These are phyloP conservation scores for Grus americana DNA, from an alignment of 2,113 vertebrate genomes.

Conservation along the genomic window DNA sequence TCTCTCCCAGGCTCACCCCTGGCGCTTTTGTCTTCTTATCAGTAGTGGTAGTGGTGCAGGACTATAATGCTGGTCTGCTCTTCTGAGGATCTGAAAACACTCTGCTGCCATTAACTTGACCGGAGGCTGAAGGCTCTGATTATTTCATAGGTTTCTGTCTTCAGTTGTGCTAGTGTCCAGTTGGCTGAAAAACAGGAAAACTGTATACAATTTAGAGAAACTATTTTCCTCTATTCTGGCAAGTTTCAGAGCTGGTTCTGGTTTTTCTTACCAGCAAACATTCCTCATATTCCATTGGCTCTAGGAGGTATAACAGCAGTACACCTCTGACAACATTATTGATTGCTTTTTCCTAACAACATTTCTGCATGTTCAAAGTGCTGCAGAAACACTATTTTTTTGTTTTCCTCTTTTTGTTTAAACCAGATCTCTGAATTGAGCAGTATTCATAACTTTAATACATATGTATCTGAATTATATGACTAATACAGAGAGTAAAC, in stretches of 20 bases:
- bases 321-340: not conserved
- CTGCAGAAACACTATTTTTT: not conserved
- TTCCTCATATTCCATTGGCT: not conserved
- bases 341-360: not conserved
- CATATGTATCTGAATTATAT: not conserved
- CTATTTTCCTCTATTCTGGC: not conserved
- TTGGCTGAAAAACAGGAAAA: not conserved
- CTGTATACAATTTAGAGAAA: not conserved
- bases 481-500: not conserved
- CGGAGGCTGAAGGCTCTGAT: not conserved
- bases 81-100: not conserved
- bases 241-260: not conserved
- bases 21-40: not conserved
- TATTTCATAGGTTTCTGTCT: not conserved
- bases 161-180: not conserved
- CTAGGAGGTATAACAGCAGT: not conserved
- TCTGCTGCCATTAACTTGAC: not conserved
- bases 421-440: not conserved
- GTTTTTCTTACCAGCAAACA: not conserved
- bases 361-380: not conserved
- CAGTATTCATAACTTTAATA: not conserved
- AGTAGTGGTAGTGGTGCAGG: not conserved
- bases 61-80: not conserved
- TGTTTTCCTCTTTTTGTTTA: rapidly evolving
- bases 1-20: not conserved